Evolutionary conservation across 2,113 vertebrate genomes (phyloP), one percentile per base, ranked within the genome.

Genomic region (Equus quagga): DNA sequence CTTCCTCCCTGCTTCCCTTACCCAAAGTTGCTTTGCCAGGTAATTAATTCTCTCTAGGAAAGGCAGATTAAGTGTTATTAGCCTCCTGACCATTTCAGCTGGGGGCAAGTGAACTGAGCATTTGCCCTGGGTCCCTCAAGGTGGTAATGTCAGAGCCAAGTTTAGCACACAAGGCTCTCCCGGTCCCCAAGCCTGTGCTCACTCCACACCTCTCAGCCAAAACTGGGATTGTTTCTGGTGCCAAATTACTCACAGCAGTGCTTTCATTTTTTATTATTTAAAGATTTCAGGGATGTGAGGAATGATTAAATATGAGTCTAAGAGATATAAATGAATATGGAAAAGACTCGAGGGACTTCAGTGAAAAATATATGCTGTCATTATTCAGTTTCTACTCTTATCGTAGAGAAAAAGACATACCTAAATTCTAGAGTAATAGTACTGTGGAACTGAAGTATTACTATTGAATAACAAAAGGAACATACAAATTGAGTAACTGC

Each of bases 231-330:
- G 31, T 91, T 84, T 88, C 36, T 92, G 24, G 69, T 91, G 87
- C 2, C 73, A 96, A 96, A 87, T 92, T 28, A 83, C 23, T 54
- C 3, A 82, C n/a, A 80, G 72, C 75, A 67, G 5, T 93, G 26
- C 9, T 97, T 92, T 97, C 93, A 73, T 76, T 94, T 97, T 95
- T 97, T 87, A 86, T 2, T 6, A 96, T 72, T 97, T 83, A 96
- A 91, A 96, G 49, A 95, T 94, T 97, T 97, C 92, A 26, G 18
- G 51, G 49, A n/a, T 94, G 26, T 84, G 91, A 97, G 24, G 86
- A 97, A 90, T 98, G 1, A 96, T 96, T 98, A 96, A 96, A 67
- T 88, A 85, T 92, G 70, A 95, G 84, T 96, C 83, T 94, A 90
- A 88, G 69, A 73, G 17, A 89, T 92, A 86, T 83, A 89, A 97